Percentiles rank a stretch among this genome's conserved stretches.
These are phyloP conservation scores for Cyanistes caeruleus DNA, from an alignment of 2,113 vertebrate genomes.

Conservation along the genomic window DNA sequence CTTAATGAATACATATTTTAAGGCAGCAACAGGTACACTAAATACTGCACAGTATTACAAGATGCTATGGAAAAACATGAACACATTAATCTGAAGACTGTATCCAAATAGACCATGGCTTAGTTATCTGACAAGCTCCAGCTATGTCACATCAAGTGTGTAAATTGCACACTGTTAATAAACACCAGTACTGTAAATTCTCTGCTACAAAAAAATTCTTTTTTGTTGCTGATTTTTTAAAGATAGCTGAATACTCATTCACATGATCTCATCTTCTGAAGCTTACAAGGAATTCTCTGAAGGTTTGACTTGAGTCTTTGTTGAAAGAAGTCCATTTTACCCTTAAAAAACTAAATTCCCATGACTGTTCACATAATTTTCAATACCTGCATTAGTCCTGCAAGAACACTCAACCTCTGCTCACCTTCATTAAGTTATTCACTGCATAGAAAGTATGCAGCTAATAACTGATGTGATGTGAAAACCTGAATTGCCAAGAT, in stretches of 20 bases:
- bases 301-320: not conserved
- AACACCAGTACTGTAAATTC: not conserved
- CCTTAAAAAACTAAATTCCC: not conserved
- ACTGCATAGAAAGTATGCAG: not conserved
- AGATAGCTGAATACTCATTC: not conserved
- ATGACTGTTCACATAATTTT: not conserved
- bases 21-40: not conserved
- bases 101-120: not conserved
- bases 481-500: not conserved
- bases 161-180: not conserved
- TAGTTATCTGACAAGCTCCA: not conserved
- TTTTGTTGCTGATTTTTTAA: not conserved
- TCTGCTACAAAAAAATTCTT: not conserved
- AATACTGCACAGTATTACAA: not conserved
- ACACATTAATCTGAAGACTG: not conserved
- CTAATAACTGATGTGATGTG: not conserved
- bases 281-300: not conserved
- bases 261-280: not conserved
- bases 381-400: not conserved
- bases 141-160: not conserved
- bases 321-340: not conserved
- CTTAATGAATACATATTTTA: not conserved
- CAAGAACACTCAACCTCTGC: not conserved
- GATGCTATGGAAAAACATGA: not conserved
- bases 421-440: not conserved